Base-by-base conservation (phyloP, 2,888 invertebrate species). In the Sclerodermus sp. region DNA sequence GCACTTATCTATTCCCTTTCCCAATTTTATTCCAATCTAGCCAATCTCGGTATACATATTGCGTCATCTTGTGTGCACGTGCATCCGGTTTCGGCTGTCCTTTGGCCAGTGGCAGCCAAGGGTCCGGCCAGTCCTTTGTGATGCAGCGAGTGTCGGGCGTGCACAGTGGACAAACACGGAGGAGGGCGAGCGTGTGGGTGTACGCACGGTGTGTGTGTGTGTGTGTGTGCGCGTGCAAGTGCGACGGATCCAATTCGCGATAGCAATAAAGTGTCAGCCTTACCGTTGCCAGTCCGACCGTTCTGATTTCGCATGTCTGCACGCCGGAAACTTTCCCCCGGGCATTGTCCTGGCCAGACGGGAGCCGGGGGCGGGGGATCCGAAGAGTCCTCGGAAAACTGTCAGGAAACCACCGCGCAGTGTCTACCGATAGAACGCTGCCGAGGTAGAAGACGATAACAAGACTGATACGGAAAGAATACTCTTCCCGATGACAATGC, bases 201-300 rank as follows among this genome's bases (percentile, higher is more conserved):
- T n/a, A n/a, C n/a, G n/a, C n/a, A n/a, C n/a, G n/a, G n/a, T n/a
- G n/a, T n/a, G n/a, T n/a, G n/a, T n/a, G n/a, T n/a, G n/a, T n/a
- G n/a, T n/a, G n/a, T n/a, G n/a, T n/a, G n/a, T n/a, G n/a, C n/a
- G n/a, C n/a, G n/a, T n/a, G n/a, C n/a, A n/a, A n/a, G n/a, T 42
- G 43, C 18, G 36, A 31, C 45, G 51, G 62, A 62, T 62, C 59
- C 60, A 50, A 64, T 64, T 60, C 55, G 49, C 53, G 60, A 57
- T 58, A 55, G 64, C 62, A 67, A 64, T 65, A 65, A 62, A 64
- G 64, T 60, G 61, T 57, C 59, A 60, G 59, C 54, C 52, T 44
- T 50, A 49, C 56, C 57, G 52, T 42, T 46, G 57, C 42, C 47
- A 51, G 45, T 45, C 47, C 55, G 50, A 57, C 55, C 57, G 51